These are phyloP conservation scores for Nomada hirtipes DNA, from an alignment of 2,888 invertebrate genomes.

Conservation along the genomic window DNA sequence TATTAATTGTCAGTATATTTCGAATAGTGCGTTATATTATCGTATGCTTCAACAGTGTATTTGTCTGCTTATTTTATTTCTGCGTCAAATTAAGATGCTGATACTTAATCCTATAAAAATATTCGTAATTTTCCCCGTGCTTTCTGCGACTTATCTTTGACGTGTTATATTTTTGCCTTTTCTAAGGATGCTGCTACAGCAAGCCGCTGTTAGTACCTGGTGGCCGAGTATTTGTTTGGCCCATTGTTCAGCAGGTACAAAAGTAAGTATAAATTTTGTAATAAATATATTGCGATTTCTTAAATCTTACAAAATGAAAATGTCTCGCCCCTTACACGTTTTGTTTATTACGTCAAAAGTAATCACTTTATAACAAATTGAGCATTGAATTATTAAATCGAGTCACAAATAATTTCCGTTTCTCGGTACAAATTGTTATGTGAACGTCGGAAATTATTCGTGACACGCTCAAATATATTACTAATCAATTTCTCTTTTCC, in stretches of 20 bases:
- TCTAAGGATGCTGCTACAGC: constrained; percentile 96
- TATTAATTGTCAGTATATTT: neutral
- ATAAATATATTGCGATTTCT: neutral
- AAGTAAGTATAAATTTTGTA: constrained; percentile 84
- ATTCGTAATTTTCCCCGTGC: neutral
- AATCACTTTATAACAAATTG: neutral
- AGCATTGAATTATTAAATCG: too few relatives aligned
- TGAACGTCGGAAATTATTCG: too few relatives aligned
- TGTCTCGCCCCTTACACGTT: neutral
- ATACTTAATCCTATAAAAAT: neutral
- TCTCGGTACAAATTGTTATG: too few relatives aligned
- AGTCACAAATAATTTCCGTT: too few relatives aligned
- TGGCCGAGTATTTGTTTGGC: constrained; percentile 99
- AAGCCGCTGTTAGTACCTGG: constrained; percentile 97
- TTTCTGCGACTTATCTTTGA: constrained; percentile 18
- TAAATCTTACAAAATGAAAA: too few relatives aligned
- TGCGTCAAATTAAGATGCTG: neutral
- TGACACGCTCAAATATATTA: neutral
- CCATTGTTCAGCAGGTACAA: constrained; percentile 94
- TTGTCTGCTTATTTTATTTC: neutral
- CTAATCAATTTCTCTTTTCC: neutral
- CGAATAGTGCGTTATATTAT: neutral
- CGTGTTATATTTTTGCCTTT: constrained; percentile 20
- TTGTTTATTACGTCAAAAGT: neutral
- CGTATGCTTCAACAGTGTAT: constrained; percentile 4